Evolutionary conservation across 2,888 invertebrate genomes (phyloP).

Genomic region (Parnassius smintheus): DNA sequence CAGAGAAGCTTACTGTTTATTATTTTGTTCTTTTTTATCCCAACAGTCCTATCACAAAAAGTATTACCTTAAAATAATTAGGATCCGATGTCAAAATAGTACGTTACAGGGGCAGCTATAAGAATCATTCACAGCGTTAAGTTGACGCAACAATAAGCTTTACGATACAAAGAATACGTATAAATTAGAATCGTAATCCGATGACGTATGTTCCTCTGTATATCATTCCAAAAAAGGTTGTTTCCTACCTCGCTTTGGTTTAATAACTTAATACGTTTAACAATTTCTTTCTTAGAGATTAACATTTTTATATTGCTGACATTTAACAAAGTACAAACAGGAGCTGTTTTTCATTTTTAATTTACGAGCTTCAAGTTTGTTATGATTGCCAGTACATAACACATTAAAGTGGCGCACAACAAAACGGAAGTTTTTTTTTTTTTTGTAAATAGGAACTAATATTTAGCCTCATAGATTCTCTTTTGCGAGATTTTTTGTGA

Average conservation of each 20-base stretch:
- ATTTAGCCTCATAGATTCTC: background rate
- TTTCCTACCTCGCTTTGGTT: constrained; percentile 50
- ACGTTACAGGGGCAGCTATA: constrained; percentile 50
- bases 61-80: constrained; percentile 73
- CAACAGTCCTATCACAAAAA: constrained; percentile 53
- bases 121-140: constrained; percentile 59
- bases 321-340: constrained; percentile 35
- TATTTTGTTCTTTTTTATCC: constrained; percentile 47
- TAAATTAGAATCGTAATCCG: constrained; percentile 74
- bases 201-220: constrained; percentile 67
- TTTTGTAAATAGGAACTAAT: constrained; percentile 2
- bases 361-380: constrained; percentile 14
- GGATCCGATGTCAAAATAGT: constrained; percentile 74
- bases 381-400: constrained; percentile 11
- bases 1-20: constrained; percentile 42
- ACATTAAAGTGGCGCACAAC: constrained; percentile 4
- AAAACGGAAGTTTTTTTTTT: constrained; percentile 5
- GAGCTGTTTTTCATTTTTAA: constrained; percentile 22
- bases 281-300: constrained; percentile 55
- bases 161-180: constrained; percentile 61
- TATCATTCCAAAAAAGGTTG: constrained; percentile 48
- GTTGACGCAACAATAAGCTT: constrained; percentile 61
- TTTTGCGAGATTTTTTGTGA: too few species aligned
- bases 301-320: constrained; percentile 41
- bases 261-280: constrained; percentile 70